Evolutionary conservation across 2,113 vertebrate genomes (phyloP).

Genomic region (Chaetops frenatus): DNA sequence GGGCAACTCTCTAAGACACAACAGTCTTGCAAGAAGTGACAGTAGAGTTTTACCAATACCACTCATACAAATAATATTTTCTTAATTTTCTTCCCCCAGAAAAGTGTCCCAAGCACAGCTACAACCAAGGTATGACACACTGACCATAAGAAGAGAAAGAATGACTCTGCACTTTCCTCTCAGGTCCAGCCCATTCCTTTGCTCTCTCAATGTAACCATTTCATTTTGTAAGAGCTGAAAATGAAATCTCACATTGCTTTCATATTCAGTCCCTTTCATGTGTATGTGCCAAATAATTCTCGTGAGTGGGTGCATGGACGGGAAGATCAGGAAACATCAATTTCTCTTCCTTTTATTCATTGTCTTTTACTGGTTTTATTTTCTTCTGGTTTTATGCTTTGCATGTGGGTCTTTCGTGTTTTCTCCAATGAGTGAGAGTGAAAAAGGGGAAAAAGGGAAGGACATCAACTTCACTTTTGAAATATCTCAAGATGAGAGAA

Average conservation of each 20-base stretch:
- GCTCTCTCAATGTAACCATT: not conserved
- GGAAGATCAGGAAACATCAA: not conserved
- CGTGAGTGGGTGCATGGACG: not conserved
- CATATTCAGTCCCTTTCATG: not conserved
- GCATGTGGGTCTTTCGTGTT: not conserved
- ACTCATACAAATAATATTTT: not conserved
- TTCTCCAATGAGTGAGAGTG: constrained; percentile 14
- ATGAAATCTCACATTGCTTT: not conserved
- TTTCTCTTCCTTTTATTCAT: not conserved
- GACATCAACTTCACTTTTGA: not conserved
- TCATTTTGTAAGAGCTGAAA: not conserved
- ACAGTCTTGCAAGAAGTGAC: not conserved
- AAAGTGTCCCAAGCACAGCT: not conserved
- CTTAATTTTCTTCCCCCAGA: not conserved
- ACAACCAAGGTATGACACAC: not conserved
- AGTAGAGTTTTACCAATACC: not conserved
- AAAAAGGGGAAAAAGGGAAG: constrained; percentile 17
- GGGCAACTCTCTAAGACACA: not conserved
- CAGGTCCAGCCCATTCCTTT: not conserved
- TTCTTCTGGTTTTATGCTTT: not conserved
- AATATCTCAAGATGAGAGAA: not conserved
- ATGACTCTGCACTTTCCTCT: constrained; percentile 8
- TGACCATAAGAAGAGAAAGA: constrained; percentile 22
- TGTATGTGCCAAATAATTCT: not conserved
- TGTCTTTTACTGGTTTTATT: not conserved